Conservation (phyloP, 2,888 invertebrate genomes). For the Clostera curtula region DNA sequence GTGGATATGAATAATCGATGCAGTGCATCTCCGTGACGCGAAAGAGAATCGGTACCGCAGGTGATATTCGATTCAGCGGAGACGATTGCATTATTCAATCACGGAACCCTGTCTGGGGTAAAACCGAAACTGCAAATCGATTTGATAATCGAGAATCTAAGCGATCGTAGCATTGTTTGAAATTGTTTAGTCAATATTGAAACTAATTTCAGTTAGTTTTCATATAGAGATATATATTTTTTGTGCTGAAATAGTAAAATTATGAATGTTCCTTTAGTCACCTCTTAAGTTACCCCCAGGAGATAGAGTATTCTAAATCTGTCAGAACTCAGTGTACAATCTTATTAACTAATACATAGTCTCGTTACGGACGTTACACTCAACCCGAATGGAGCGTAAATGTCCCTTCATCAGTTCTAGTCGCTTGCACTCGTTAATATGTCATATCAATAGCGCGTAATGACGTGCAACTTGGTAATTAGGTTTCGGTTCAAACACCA, state of each 20-base stretch:
- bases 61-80: constrained; percentile 12
- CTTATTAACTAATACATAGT: too few relatives aligned
- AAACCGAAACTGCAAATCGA: too few relatives aligned
- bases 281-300: too few relatives aligned
- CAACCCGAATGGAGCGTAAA: constrained; percentile 26
- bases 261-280: too few relatives aligned
- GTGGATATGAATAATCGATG: constrained; percentile 18
- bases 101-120: too few relatives aligned
- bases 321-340: too few relatives aligned
- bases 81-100: constrained; percentile 10
- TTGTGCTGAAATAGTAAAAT: too few relatives aligned
- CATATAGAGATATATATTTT: too few relatives aligned
- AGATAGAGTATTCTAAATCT: too few relatives aligned
- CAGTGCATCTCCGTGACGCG: constrained; percentile 2
- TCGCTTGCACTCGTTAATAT: constrained; percentile 20
- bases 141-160: too few relatives aligned
- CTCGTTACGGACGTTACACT: constrained; percentile 21
- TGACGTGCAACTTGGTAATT: constrained; percentile 43
- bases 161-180: too few relatives aligned
- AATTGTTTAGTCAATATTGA: constrained; percentile 6
- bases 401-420: constrained; percentile 22
- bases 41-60: not conserved
- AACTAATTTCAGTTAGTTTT: not conserved
- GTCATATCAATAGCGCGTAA: constrained; percentile 44
- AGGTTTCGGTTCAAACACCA: constrained; percentile 41